Conservation (phyloP, 1,140 invertebrate species). For the Diabrotica virgifera region DNA sequence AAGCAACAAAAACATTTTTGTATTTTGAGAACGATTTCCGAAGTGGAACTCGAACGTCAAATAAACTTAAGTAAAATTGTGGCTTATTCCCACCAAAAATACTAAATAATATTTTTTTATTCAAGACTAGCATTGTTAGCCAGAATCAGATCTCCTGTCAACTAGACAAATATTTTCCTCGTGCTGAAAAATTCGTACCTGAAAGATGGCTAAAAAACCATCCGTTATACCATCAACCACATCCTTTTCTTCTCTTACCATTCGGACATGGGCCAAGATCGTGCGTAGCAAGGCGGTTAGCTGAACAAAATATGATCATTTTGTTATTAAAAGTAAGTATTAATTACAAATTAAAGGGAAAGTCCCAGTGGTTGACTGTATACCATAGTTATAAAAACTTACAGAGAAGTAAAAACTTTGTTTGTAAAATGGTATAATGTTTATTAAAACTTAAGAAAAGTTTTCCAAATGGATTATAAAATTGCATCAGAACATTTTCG, state of each 20-base stretch:
- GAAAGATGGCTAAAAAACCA: conserved; percentile 70
- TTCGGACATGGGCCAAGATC: conserved; percentile 86
- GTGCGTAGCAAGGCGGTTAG: conserved; percentile 83
- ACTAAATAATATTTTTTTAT: conserved; percentile 27
- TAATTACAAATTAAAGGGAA: too few relatives aligned
- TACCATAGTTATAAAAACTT: too few relatives aligned
- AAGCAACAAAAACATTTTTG: too few relatives aligned
- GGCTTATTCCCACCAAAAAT: background rate
- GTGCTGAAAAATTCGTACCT: conserved; percentile 68
- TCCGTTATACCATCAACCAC: conserved; percentile 52
- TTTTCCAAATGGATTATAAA: too few relatives aligned
- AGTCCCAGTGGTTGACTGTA: too few relatives aligned
- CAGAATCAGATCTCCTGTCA: conserved; percentile 80
- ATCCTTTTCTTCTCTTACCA: conserved; percentile 79
- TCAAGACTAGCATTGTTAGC: conserved; percentile 82
- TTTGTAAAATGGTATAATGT: too few relatives aligned
- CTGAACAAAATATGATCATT: conserved; percentile 83
- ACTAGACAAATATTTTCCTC: conserved; percentile 65
- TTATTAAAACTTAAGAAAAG: too few relatives aligned
- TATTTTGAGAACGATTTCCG: too few relatives aligned
- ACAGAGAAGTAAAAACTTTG: too few relatives aligned
- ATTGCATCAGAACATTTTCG: too few relatives aligned
- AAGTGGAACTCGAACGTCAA: too few relatives aligned
- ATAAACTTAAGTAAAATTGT: too few relatives aligned
- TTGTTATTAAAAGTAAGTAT: conserved; percentile 61